phyloP scores from a whole-genome alignment of 1,140 invertebrate species.

The Monochamus saltuarius region DNA sequence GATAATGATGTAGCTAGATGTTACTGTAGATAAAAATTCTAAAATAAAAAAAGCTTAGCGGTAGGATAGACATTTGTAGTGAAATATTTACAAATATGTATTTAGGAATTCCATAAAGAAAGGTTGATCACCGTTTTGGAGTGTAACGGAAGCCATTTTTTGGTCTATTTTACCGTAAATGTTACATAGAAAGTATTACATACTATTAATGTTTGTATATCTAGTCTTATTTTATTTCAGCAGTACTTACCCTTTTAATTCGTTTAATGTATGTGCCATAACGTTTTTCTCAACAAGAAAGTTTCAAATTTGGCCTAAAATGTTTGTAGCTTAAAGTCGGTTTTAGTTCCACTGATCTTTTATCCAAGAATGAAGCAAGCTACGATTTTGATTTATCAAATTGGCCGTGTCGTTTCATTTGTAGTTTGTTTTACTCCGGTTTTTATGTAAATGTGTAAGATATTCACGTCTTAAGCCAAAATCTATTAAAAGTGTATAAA shows the following conservation, averaged over 20 bases:
- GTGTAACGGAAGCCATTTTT: not conserved
- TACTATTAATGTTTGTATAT: slow-evolving; percentile 3
- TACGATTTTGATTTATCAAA: no score
- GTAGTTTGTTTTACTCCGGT: not conserved
- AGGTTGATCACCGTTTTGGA: not conserved
- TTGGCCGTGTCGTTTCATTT: not conserved
- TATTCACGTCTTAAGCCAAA: not conserved
- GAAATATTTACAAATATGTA: not conserved
- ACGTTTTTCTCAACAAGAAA: not conserved
- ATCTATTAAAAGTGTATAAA: not conserved
- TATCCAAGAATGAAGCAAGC: no score
- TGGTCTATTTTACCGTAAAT: not conserved
- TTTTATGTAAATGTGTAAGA: slow-evolving; percentile 9
- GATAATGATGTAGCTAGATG: slow-evolving; percentile 14
- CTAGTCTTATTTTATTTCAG: not conserved
- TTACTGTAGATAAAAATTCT: slow-evolving; percentile 14
- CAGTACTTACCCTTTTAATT: not conserved
- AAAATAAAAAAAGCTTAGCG: slow-evolving; percentile 15
- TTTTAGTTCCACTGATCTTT: slow-evolving; percentile 4
- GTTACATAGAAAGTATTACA: not conserved
- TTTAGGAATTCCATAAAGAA: not conserved
- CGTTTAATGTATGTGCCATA: not conserved
- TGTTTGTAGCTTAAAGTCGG: not conserved
- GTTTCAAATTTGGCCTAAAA: slow-evolving; percentile 17
- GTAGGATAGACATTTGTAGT: slow-evolving; percentile 10